Evolutionary conservation across 2,797 vertebrate species (phyloP).

Genomic region (Sebastes dallii): DNA sequence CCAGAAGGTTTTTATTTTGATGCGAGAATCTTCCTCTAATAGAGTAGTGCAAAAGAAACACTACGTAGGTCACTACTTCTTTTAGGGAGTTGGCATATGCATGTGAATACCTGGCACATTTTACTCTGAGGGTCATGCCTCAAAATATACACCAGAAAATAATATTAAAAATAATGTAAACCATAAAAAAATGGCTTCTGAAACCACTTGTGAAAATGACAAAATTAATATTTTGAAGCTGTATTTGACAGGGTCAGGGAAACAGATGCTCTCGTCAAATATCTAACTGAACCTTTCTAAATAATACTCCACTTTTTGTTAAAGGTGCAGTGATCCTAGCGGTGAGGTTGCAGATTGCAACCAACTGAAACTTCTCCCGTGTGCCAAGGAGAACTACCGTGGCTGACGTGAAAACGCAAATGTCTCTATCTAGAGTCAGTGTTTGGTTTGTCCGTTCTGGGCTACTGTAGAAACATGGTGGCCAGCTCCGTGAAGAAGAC

Average conservation of each 20-base stretch:
- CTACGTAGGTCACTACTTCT: background rate
- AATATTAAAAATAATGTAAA: background rate
- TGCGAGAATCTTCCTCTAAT: background rate
- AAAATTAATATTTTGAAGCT: background rate
- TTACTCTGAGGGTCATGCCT: background rate
- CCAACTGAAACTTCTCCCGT: no score
- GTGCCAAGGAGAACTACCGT: no score
- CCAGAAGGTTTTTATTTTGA: background rate
- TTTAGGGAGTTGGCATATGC: background rate
- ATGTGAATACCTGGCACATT: background rate
- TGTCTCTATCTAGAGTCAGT: no score
- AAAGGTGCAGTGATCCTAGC: no score
- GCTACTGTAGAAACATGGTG: no score
- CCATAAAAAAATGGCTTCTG: background rate
- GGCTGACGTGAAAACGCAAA: no score
- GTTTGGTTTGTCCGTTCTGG: no score
- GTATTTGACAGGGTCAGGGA: background rate
- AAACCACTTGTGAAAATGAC: background rate
- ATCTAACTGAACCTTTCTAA: background rate
- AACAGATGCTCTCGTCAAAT: background rate
- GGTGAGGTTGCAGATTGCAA: no score
- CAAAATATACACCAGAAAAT: no score
- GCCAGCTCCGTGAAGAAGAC: no score
- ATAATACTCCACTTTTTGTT: background rate
- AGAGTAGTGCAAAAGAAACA: background rate